phyloP scores from a whole-genome alignment of 2,113 vertebrate species.

The Ondatra zibethicus region DNA sequence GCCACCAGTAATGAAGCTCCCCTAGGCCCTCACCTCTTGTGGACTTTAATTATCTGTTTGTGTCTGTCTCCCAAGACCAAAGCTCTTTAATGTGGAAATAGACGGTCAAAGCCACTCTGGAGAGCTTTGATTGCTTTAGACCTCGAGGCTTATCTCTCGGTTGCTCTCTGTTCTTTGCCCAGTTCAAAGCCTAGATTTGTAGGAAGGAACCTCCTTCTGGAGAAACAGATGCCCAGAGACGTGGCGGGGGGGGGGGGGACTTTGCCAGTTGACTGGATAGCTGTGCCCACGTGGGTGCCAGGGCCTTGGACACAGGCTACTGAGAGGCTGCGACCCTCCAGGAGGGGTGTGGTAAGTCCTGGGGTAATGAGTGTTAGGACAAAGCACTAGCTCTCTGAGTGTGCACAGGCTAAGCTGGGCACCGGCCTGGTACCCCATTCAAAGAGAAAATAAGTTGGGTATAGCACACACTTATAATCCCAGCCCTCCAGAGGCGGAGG shows the following conservation, averaged over 20 bases:
- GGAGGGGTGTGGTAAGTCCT: not conserved
- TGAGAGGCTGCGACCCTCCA: not conserved
- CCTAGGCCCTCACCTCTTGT: not conserved
- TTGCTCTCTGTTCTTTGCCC: not conserved
- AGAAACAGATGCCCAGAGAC: not conserved
- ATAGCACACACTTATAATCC: not conserved
- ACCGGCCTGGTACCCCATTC: not conserved
- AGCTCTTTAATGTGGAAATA: constrained; percentile 40
- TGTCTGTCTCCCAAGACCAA: not conserved
- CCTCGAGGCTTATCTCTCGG: not conserved
- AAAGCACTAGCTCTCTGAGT: not conserved
- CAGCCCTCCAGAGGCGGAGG: not conserved
- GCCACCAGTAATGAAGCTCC: not conserved
- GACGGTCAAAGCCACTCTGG: not conserved
- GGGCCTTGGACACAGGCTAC: not conserved
- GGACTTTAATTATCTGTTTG: constrained; percentile 11
- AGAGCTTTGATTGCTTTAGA: constrained; percentile 20
- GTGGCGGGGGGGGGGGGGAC: not conserved
- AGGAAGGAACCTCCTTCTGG: not conserved
- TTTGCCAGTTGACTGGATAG: not conserved
- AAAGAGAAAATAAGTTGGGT: not conserved
- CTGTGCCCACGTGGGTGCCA: fast-evolving
- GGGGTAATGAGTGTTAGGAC: not conserved
- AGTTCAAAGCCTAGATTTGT: constrained; percentile 18
- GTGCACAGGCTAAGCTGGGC: not conserved